Base-by-base conservation (phyloP, 2,113 vertebrate genomes). In the Hypanus sabinus region DNA sequence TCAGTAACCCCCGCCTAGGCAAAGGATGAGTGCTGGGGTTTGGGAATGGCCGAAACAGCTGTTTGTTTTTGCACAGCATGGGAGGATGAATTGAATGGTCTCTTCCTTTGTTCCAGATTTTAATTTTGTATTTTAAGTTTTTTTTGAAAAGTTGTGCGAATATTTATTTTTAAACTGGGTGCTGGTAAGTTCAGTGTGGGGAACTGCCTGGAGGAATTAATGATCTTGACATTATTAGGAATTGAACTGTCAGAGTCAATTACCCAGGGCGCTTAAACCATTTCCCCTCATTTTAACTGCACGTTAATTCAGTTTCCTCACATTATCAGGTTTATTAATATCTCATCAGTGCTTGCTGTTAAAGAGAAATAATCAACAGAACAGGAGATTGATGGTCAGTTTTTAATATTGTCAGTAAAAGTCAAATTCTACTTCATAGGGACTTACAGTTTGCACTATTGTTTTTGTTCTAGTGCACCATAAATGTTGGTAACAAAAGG, bases 221-320 rank as follows among this genome's bases (percentile, higher is more conserved):
- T 93, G 68, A 73, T 93, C 20, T 27, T 71, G 33, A 46, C 70
- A 93, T 70, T 57, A 87, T 60, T 38, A 73, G 90, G 90, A 93
- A 73, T 73, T 93, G 90, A 93, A 93, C 70, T 38, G 36, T 93
- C 68, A 71, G 71, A 46, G 68, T 73, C 33, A 46, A 71, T 92
- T 73, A 46, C 68, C 83, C 24, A 60, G 68, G 68, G 20, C 46
- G 70, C 68, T 93, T 71, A 93, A 71, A 22, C 68, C 22, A 27
- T 73, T 70, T 91, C 33, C 20, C 62, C 88, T 33, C 33, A 24
- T 91, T 91, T 91, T 70, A 68, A 91, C 88, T 91, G 88, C 62
- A 91, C 68, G 62, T 91, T 88, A 88, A 88, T 88, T 88, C 22
- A 12, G 55, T 57, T 36, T 65, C 88, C 24, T 70, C 62, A 38